Conservation (phyloP, 1,140 invertebrate genomes). For the Trigoniulus corallinus region DNA sequence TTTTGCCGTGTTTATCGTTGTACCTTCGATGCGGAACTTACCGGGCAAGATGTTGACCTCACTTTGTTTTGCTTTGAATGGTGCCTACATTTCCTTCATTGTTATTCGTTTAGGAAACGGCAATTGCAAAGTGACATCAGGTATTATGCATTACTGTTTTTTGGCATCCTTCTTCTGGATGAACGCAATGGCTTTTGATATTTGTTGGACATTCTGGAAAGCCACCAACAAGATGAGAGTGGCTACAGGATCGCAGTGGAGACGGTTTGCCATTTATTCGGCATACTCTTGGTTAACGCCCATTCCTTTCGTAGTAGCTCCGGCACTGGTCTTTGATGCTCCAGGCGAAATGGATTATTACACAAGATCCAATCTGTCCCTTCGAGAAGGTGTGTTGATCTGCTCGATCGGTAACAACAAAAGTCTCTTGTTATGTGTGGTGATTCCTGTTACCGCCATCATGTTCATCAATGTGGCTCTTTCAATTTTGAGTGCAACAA, state of each 20-base stretch:
- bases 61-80: conserved; percentile 29
- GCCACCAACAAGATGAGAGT: not conserved
- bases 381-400: not conserved
- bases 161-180: conserved; percentile 29
- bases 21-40: conserved; percentile 32
- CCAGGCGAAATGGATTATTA: not conserved
- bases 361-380: not conserved
- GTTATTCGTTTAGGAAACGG: not conserved
- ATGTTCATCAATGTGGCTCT: conserved; percentile 31
- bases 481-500: conserved; percentile 31
- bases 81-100: conserved; percentile 15
- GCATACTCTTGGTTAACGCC: not conserved
- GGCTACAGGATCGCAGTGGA: not conserved
- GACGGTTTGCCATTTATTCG: not conserved
- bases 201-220: conserved; percentile 14
- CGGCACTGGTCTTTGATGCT: not conserved
- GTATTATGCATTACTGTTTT: conserved; percentile 23
- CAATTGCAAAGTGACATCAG: conserved; percentile 13
- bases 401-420: not conserved
- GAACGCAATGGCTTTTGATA: conserved; percentile 28
- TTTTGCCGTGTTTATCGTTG: conserved; percentile 22
- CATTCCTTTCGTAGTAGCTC: not conserved
- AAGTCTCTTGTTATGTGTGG: conserved; percentile 1
- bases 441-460: conserved; percentile 21
- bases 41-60: conserved; percentile 35